Percentiles rank a stretch among this genome's conserved stretches.
phyloP scores from a whole-genome alignment of 2,888 invertebrate species.

The Acronicta alni region DNA sequence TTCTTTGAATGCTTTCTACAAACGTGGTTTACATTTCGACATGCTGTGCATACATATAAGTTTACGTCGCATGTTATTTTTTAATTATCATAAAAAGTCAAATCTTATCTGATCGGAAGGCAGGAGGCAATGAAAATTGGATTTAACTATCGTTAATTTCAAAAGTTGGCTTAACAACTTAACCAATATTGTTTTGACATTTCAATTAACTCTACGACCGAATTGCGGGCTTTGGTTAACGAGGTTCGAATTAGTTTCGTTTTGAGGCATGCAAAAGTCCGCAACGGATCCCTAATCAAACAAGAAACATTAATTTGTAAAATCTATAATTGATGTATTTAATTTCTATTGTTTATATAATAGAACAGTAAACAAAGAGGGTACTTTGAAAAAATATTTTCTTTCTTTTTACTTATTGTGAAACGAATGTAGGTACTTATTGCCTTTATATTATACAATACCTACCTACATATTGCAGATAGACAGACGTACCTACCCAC shows the following conservation, averaged over 20 bases:
- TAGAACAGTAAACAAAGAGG: too few relatives aligned
- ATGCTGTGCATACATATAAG: conserved; percentile 17
- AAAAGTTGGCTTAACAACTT: conserved; percentile 7
- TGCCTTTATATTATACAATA: neutral
- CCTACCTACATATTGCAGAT: neutral
- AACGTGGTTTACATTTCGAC: conserved; percentile 17
- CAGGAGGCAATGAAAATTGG: conserved; percentile 6
- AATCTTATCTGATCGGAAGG: conserved; percentile 18
- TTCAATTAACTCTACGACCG: conserved; percentile 11
- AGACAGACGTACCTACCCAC: neutral
- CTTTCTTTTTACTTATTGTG: neutral
- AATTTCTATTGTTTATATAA: too few relatives aligned
- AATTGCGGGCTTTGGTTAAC: neutral
- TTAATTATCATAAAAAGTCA: conserved; percentile 21
- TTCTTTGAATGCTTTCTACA: conserved; percentile 35
- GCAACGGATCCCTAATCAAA: conserved; percentile 9
- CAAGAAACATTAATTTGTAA: neutral
- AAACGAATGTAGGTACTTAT: neutral
- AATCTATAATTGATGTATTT: neutral
- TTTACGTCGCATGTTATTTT: conserved; percentile 15
- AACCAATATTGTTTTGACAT: conserved; percentile 19
- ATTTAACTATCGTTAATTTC: conserved; percentile 4
- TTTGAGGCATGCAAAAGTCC: conserved; percentile 11
- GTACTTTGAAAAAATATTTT: too few relatives aligned
- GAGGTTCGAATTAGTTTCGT: conserved; percentile 21